These are phyloP conservation scores for Benthosema pterotum DNA, from an alignment of 2,797 vertebrate species.

Conservation along the genomic window DNA sequence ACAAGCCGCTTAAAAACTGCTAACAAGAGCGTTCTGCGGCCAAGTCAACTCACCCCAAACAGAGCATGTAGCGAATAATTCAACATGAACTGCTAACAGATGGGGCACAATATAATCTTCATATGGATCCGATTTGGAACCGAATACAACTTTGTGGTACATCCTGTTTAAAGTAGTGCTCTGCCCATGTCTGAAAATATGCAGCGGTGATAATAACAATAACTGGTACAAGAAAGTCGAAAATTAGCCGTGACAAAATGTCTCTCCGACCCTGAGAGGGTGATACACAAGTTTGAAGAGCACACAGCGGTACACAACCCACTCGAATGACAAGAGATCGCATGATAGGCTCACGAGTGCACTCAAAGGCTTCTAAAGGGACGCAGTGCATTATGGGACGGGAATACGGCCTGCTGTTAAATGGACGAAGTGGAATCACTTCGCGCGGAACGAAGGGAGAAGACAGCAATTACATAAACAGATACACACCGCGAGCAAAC, in stretches of 20 bases:
- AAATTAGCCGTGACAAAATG: conserved; percentile 44
- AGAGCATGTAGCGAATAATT: conserved; percentile 75
- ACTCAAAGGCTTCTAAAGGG: conserved; percentile 3
- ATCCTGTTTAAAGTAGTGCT: conserved; percentile 67
- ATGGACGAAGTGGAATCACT: not conserved
- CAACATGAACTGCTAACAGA: conserved; percentile 74
- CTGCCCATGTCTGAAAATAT: conserved; percentile 53
- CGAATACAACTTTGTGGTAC: conserved; percentile 57
- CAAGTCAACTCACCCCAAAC: conserved; percentile 67
- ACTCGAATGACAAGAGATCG: not conserved
- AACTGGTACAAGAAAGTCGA: conserved; percentile 35
- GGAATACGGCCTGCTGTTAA: not conserved
- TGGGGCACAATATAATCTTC: conserved; percentile 75
- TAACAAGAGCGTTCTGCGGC: conserved; percentile 63
- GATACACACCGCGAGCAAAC: not conserved
- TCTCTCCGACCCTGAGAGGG: conserved; percentile 6
- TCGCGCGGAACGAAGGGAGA: not conserved
- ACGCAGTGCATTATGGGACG: not conserved
- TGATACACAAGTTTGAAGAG: conserved; percentile 23
- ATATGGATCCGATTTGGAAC: conserved; percentile 77
- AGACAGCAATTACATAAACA: not conserved
- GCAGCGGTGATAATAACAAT: conserved; percentile 41
- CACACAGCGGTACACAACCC: conserved; percentile 16
- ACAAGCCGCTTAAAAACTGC: conserved; percentile 58
- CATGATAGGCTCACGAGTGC: not conserved